phyloP scores from a whole-genome alignment of 2,113 vertebrate species.

The Picathartes gymnocephalus region DNA sequence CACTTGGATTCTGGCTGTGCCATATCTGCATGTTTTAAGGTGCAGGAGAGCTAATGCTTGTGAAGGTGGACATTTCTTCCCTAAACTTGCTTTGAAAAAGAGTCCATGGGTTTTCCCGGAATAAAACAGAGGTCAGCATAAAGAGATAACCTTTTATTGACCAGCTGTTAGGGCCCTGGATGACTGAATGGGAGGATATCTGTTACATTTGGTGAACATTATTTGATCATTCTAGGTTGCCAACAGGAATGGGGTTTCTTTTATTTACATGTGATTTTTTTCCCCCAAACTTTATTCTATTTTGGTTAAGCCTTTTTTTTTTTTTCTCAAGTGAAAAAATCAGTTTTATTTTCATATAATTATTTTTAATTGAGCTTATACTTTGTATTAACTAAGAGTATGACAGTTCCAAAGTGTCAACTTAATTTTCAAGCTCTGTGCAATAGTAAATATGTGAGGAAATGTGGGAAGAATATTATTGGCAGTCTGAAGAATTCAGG shows the following conservation, averaged over 20 bases:
- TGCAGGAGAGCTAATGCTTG: background rate
- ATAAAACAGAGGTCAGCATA: background rate
- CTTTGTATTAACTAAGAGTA: background rate
- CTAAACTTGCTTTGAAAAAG: background rate
- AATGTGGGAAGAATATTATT: background rate
- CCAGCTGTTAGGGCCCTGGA: background rate
- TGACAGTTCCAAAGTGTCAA: background rate
- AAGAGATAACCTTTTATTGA: background rate
- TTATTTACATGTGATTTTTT: background rate
- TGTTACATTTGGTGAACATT: background rate
- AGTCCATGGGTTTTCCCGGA: background rate
- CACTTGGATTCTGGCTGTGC: background rate
- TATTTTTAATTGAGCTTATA: background rate
- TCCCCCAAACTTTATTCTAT: background rate
- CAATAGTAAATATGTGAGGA: background rate
- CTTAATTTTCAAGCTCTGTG: background rate
- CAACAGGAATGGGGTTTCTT: background rate
- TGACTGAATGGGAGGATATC: background rate
- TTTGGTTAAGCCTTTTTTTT: background rate
- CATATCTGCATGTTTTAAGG: background rate
- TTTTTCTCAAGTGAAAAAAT: background rate
- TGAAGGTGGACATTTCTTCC: background rate
- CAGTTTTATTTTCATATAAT: background rate
- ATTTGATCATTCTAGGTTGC: background rate
- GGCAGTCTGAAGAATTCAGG: background rate